Evolutionary conservation across 2,113 vertebrate genomes (phyloP).

Genomic region (Sphyrna mokarran): DNA sequence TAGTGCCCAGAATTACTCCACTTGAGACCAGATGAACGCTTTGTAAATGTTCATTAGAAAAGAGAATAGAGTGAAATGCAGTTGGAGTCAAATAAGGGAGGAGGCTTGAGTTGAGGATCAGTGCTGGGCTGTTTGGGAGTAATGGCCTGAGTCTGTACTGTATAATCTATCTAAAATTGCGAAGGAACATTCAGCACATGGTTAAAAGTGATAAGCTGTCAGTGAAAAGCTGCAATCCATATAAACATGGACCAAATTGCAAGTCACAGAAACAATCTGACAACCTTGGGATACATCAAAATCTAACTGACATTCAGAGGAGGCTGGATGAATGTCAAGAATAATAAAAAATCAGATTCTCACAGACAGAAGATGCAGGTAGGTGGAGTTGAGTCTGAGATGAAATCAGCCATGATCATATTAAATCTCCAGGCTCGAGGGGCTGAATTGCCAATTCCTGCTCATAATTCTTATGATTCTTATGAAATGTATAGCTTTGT

Average conservation of each 20-base stretch:
- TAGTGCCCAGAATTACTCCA: no score
- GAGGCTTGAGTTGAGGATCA: neutral
- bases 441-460: no score
- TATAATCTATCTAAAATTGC: neutral
- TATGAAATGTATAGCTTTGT: neutral
- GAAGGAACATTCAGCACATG: neutral
- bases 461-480: no score
- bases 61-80: no score
- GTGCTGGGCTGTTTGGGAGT: neutral
- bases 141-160: neutral
- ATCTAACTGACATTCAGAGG: neutral
- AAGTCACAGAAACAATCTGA: neutral
- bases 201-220: neutral
- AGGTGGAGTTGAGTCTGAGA: no score
- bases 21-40: no score
- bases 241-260: neutral
- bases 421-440: no score
- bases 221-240: neutral
- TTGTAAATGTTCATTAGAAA: no score
- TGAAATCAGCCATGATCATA: no score
- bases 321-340: neutral
- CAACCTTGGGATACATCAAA: neutral
- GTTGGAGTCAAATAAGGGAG: neutral
- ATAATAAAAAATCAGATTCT: neutral
- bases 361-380: neutral